phyloP scores from a whole-genome alignment of 2,113 vertebrate genomes.

The Alethe diademata region DNA sequence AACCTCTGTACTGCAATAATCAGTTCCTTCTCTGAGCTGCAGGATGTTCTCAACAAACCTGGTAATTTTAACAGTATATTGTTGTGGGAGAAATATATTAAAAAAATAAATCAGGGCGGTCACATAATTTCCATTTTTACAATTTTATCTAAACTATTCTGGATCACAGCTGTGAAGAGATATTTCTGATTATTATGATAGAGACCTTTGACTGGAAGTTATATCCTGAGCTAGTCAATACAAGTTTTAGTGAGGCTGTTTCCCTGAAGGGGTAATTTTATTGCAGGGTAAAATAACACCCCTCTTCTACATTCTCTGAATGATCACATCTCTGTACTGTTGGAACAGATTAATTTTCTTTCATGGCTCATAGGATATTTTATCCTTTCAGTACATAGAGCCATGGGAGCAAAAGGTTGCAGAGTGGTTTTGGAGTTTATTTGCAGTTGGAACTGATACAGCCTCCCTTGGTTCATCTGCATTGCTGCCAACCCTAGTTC shows the following conservation, averaged over 20 bases:
- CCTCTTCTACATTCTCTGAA: background rate
- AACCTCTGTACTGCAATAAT: constrained; percentile 55
- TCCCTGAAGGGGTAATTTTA: background rate
- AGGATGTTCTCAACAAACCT: background rate
- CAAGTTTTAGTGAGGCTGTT: background rate
- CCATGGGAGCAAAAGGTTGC: background rate
- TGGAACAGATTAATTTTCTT: background rate
- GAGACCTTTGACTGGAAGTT: background rate
- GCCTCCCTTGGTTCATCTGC: background rate
- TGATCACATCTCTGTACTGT: background rate
- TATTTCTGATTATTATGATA: background rate
- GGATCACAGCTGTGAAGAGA: background rate
- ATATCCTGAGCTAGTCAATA: background rate
- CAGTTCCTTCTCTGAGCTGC: background rate
- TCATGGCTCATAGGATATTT: background rate
- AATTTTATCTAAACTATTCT: background rate
- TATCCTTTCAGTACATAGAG: background rate
- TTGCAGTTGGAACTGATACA: background rate
- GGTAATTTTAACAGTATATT: constrained; percentile 51
- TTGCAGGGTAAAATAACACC: background rate
- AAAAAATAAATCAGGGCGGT: background rate
- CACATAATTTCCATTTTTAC: background rate
- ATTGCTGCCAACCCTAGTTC: background rate
- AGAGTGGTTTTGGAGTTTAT: background rate
- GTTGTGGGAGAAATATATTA: background rate